Base-by-base conservation (phyloP, 2,113 vertebrate genomes). In the Oenanthe oenanthe region DNA sequence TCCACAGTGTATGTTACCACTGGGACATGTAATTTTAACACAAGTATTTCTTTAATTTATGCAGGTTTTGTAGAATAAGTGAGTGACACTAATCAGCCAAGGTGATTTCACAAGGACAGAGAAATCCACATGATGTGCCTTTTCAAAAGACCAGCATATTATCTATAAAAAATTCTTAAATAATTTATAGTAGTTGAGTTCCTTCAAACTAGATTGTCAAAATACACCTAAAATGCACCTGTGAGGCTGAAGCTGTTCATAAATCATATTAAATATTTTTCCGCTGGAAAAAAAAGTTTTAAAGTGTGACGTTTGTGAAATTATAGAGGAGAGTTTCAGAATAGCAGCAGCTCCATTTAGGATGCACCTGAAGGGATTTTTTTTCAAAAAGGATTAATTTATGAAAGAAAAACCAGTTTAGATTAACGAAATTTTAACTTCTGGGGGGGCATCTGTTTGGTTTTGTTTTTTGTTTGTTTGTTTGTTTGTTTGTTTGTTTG, bases 21-120 rank as follows among this genome's bases (percentile, higher is more conserved):
- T 32, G 66, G 10, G 16, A 38, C 0, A 0, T 3, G 12, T 3
- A 29, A 34, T 9, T 29, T 13, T 62, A 78, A 62, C 29, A 40
- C 6, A 7, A 40, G 15, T 24, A 18, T 38, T 66, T 70, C 20
- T 74, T 72, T 43, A 58, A 34, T 63, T 84, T 50, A 40, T 50
- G 7, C 15, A 40, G 36, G 17, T 67, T 91, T 67, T 48, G 21
- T 77, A 81, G 57, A 74, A 67, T 5, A 85, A 83, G 10, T 3
- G 6, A 51, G 21, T 36, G 53, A 4, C 13, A 21, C 40, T 40
- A 28, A 84, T 56, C 29, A 72, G 24, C 12, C n/a, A 84, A 60
- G 21, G 15, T 53, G 42, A 67, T 50, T 72, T 87, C 4, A 3
- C 45, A 66, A 88, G 38, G 45, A 62, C 3, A 5, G 34, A 61